A percentile compares a stretch with the other conserved stretches of the same genome.
Evolutionary conservation across 2,797 vertebrate species (phyloP).

Genomic region (Chelonia mydas): DNA sequence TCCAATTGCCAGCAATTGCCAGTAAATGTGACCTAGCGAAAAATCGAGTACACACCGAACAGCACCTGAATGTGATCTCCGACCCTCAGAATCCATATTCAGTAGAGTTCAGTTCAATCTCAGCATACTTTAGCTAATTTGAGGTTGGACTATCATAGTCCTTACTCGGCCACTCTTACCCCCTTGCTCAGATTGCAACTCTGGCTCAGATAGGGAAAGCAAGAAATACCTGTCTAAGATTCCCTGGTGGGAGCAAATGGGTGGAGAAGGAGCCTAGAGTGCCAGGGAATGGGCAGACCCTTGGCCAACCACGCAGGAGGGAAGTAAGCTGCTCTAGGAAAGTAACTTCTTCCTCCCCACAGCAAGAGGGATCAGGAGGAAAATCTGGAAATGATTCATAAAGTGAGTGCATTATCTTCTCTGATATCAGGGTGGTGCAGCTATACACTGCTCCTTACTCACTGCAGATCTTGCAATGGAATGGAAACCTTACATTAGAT

Average conservation of each 20-base stretch:
- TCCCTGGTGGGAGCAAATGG: background rate
- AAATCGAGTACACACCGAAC: background rate
- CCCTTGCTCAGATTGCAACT: background rate
- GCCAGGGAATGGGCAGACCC: background rate
- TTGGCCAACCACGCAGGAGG: background rate
- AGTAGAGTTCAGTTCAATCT: constrained; percentile 33
- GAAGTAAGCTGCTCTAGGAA: background rate
- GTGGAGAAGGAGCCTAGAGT: background rate
- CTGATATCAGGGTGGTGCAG: background rate
- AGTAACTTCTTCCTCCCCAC: fast-evolving
- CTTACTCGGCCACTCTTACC: background rate
- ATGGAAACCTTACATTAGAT: fast-evolving
- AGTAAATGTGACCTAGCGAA: constrained; percentile 58
- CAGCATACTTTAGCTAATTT: background rate
- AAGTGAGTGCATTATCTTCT: background rate
- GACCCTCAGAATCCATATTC: constrained; percentile 14
- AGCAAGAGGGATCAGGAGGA: background rate
- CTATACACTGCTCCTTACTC: background rate
- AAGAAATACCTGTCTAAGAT: background rate
- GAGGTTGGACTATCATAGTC: background rate
- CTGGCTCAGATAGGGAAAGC: fast-evolving
- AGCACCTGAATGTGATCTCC: background rate
- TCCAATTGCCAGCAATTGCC: constrained; percentile 56
- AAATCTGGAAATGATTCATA: background rate
- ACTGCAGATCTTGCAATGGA: background rate